Evolutionary conservation across 2,797 vertebrate species (phyloP).

Genomic region (Anabacerthia variegaticeps): DNA sequence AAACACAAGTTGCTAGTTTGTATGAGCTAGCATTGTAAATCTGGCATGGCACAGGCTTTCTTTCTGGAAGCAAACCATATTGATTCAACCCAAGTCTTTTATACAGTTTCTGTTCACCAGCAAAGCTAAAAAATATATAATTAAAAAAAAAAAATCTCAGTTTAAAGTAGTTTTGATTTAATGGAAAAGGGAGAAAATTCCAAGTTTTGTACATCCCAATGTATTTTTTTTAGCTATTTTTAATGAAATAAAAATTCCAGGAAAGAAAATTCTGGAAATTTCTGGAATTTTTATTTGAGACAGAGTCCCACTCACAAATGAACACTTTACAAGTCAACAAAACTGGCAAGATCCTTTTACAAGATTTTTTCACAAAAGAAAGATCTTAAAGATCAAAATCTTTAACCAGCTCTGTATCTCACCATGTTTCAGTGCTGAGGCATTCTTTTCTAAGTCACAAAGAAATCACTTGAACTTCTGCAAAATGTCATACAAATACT

Average conservation of each 20-base stretch:
- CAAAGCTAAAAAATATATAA: not conserved
- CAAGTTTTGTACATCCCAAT: not conserved
- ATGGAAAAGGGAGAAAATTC: not conserved
- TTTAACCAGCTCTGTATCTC: not conserved
- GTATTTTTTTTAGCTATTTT: not conserved
- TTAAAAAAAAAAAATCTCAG: not conserved
- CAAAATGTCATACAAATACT: not conserved
- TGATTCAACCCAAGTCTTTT: not conserved
- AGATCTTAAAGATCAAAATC: not conserved
- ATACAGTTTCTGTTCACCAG: not conserved
- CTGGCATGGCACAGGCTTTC: not conserved
- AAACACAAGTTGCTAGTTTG: not conserved
- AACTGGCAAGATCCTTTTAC: not conserved
- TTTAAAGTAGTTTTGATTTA: not conserved
- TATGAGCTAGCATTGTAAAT: not conserved
- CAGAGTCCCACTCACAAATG: not conserved
- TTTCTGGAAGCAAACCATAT: not conserved
- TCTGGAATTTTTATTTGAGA: not conserved
- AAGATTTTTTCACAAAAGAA: not conserved
- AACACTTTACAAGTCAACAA: not conserved
- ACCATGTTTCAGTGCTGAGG: not conserved
- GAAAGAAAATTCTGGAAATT: not conserved
- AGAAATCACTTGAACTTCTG: not conserved
- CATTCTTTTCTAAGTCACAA: not conserved
- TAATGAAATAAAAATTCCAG: not conserved